Percentiles rank a stretch among this genome's conserved stretches.
Evolutionary conservation across 2,113 vertebrate species (phyloP).

Genomic region (Ptilonorhynchus violaceus): DNA sequence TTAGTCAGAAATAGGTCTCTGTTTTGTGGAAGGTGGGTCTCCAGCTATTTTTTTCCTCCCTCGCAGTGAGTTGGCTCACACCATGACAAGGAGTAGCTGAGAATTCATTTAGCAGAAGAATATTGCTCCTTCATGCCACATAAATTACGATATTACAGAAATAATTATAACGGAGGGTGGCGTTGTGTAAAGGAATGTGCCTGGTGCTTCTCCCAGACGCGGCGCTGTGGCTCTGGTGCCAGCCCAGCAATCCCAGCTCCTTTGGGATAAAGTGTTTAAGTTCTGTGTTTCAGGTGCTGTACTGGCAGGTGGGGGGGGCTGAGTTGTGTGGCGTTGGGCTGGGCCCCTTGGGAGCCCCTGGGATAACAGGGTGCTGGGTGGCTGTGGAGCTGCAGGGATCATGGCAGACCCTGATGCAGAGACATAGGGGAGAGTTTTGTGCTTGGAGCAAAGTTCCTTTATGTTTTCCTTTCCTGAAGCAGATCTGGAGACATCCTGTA

Average conservation of each 20-base stretch:
- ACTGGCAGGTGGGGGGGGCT: neutral
- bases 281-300: neutral
- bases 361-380: rapidly evolving
- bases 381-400: neutral
- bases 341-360: rapidly evolving
- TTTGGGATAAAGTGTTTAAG: neutral
- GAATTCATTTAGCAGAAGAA: constrained; percentile 52
- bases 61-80: neutral
- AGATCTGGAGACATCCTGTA: neutral
- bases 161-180: neutral
- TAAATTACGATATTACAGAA: neutral
- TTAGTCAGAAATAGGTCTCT: constrained; percentile 18
- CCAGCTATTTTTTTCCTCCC: neutral
- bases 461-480: neutral
- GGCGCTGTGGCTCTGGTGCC: rapidly evolving
- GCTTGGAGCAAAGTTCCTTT: neutral
- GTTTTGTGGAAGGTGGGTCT: constrained; percentile 9
- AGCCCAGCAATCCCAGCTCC: neutral
- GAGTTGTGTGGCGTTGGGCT: neutral
- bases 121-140: constrained; percentile 43
- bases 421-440: neutral
- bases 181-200: neutral
- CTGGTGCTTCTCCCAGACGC: neutral
- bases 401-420: rapidly evolving
- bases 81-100: neutral